A percentile compares a stretch with the other conserved stretches of the same genome.
Conservation (phyloP, 2,797 vertebrate species). For the Myotis planiceps region DNA sequence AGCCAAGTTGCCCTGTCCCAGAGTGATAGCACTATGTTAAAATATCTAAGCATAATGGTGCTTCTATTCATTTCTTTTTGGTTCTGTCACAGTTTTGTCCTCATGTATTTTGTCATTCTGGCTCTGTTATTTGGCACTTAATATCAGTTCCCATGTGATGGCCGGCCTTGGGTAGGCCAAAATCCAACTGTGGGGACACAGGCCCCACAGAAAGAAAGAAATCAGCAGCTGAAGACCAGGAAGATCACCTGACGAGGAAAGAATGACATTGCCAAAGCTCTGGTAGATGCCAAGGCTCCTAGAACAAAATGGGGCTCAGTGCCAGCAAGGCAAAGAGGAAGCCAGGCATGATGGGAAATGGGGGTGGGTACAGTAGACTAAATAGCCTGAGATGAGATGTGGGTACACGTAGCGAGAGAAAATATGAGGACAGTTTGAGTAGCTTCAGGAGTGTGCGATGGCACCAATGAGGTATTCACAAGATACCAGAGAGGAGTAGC, state of each 20-base stretch:
- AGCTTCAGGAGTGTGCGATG: neutral
- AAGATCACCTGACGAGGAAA: neutral
- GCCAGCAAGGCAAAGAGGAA: neutral
- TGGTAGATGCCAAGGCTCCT: neutral
- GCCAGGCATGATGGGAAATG: neutral
- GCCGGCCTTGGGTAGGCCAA: neutral
- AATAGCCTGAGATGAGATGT: neutral
- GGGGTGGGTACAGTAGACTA: neutral
- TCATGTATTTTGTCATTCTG: neutral
- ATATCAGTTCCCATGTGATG: neutral
- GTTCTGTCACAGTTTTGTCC: neutral
- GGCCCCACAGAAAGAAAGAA: neutral
- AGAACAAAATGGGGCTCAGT: neutral
- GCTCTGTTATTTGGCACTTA: neutral
- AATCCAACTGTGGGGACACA: neutral
- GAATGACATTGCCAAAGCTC: neutral
- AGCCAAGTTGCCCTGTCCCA: neutral
- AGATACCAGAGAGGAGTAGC: neutral
- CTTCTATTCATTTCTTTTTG: neutral
- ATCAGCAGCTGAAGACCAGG: neutral
- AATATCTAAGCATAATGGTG: neutral
- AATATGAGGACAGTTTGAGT: neutral
- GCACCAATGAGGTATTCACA: neutral
- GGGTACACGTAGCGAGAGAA: neutral
- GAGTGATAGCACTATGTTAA: neutral